Percentiles rank a stretch among this genome's conserved stretches.
These are phyloP conservation scores for Archivesica marissinica DNA, from an alignment of 1,140 invertebrate genomes.

Conservation along the genomic window DNA sequence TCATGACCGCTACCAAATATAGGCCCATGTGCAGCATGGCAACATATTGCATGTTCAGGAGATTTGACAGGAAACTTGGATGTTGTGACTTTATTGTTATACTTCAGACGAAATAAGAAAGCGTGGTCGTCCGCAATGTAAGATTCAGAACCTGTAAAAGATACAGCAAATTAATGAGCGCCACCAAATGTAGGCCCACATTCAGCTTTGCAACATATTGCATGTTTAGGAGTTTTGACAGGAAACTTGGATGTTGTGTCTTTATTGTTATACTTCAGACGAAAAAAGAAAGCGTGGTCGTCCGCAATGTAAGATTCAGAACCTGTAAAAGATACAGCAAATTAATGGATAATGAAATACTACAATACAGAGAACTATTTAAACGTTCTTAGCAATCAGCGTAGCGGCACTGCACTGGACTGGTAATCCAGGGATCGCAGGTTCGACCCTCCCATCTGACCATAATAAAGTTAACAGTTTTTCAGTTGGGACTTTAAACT, in stretches of 20 bases:
- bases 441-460: no score
- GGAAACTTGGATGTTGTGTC: constrained; percentile 40
- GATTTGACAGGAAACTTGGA: neutral
- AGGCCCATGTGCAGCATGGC: neutral
- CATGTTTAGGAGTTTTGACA: neutral
- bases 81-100: neutral
- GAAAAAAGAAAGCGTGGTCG: constrained; percentile 66
- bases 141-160: neutral
- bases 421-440: no score
- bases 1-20: constrained; percentile 27
- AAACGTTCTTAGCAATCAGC: no score
- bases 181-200: constrained; percentile 57
- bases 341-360: no score
- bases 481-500: no score
- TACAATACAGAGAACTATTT: no score
- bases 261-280: constrained; percentile 25
- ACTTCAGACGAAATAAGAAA: neutral
- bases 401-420: no score
- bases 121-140: constrained; percentile 6
- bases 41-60: neutral
- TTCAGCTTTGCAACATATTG: neutral
- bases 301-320: neutral
- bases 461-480: no score
- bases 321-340: no score
- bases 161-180: no score